Percentiles rank a stretch among this genome's conserved stretches.
Conservation (phyloP, 2,888 invertebrate species). For the Melitaea athalia region DNA sequence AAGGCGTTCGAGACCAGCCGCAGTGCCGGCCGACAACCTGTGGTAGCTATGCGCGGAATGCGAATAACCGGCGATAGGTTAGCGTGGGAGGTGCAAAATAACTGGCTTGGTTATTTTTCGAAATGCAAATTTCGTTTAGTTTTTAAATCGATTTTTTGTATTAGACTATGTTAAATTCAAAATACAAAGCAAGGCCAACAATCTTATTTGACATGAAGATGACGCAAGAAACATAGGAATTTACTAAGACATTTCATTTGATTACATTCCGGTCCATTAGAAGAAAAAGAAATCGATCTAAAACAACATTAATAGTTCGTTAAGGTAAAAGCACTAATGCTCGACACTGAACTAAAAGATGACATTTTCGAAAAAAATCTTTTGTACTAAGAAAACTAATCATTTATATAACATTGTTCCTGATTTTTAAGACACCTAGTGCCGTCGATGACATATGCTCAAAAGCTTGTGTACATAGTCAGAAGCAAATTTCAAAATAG, state of each 20-base stretch:
- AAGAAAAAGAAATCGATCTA: background rate
- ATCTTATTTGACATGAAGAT: slow-evolving; percentile 24
- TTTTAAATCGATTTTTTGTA: background rate
- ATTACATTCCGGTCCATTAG: background rate
- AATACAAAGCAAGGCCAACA: slow-evolving; percentile 18
- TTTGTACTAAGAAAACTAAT: too few relatives aligned
- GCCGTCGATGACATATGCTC: too few relatives aligned
- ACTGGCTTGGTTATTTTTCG: slow-evolving; percentile 50
- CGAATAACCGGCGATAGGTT: slow-evolving; percentile 67
- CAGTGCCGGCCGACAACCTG: slow-evolving; percentile 73
- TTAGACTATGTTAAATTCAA: slow-evolving; percentile 3
- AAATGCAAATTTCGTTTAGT: slow-evolving; percentile 55
- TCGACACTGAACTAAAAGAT: too few relatives aligned
- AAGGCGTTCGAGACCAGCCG: slow-evolving; percentile 70
- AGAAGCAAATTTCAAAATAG: too few relatives aligned
- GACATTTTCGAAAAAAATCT: too few relatives aligned
- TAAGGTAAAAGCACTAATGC: too few relatives aligned
- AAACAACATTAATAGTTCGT: background rate
- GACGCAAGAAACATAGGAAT: slow-evolving; percentile 33
- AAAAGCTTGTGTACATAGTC: too few relatives aligned
- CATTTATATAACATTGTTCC: too few relatives aligned
- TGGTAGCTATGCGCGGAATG: slow-evolving; percentile 74
- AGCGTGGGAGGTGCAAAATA: slow-evolving; percentile 71
- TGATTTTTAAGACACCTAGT: too few relatives aligned
- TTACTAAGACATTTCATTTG: slow-evolving; percentile 22